These are phyloP conservation scores for Dolichoris vasculosae DNA, from an alignment of 1,140 invertebrate species.

Conservation along the genomic window DNA sequence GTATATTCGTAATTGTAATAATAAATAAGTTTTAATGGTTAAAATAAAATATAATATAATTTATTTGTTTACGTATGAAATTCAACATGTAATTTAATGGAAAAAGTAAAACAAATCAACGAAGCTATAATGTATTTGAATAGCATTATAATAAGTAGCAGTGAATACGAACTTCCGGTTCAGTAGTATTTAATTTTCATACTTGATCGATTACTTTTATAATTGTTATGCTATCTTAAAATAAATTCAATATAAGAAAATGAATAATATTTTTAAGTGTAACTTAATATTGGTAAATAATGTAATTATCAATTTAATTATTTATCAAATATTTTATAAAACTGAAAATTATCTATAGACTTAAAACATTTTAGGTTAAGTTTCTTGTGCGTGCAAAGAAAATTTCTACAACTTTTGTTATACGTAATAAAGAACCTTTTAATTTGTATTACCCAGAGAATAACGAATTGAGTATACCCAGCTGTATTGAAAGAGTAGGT, in stretches of 20 bases:
- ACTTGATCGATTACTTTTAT: neutral
- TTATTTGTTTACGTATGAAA: no score
- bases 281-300: slow-evolving; percentile 19
- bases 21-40: no score
- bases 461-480: slow-evolving; percentile 70
- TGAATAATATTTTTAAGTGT: slow-evolving; percentile 46
- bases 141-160: no score
- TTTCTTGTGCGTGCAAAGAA: slow-evolving; percentile 27
- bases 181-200: neutral
- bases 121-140: no score
- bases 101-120: no score
- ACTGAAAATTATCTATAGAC: neutral
- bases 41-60: no score
- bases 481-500: slow-evolving; percentile 70
- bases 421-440: slow-evolving; percentile 52
- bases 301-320: neutral
- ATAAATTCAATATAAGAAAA: slow-evolving; percentile 3
- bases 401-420: slow-evolving; percentile 53
- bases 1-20: no score
- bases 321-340: neutral
- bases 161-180: neutral
- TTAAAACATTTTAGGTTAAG: slow-evolving; percentile 50
- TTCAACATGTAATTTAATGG: neutral
- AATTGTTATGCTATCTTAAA: neutral
- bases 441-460: slow-evolving; percentile 63